Percentiles rank a stretch among this genome's conserved stretches.
Conservation (phyloP, 2,113 vertebrate species). For the Camelus bactrianus region DNA sequence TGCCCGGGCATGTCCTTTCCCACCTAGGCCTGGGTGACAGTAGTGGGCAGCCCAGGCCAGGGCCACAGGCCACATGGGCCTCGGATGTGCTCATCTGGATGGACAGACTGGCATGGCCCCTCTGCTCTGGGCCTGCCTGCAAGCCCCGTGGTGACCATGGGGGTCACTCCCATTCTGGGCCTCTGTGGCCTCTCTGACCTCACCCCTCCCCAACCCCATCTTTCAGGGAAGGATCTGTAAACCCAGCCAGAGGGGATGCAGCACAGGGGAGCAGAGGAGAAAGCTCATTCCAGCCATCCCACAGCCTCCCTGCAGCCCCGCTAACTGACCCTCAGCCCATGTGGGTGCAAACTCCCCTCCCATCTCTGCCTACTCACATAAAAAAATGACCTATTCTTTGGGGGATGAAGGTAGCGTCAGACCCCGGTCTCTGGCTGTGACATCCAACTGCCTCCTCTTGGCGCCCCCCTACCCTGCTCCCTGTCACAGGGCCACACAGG, state of each 20-base stretch:
- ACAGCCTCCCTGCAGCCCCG: fast-evolving
- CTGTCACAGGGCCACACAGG: slow-evolving; percentile 90
- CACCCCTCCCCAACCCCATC: background rate
- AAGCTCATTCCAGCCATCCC: fast-evolving
- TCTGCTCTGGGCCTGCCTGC: background rate
- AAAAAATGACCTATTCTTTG: slow-evolving; percentile 83
- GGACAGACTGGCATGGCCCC: background rate
- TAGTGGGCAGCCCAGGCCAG: fast-evolving
- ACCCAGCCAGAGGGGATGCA: background rate
- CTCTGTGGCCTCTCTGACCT: background rate
- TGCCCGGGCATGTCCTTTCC: fast-evolving
- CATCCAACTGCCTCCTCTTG: slow-evolving; percentile 92
- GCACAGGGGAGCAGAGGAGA: background rate
- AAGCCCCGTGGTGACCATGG: fast-evolving
- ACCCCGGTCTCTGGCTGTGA: slow-evolving; percentile 88
- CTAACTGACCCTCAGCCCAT: too few relatives aligned
- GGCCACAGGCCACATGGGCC: background rate
- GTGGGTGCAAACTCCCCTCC: slow-evolving; percentile 84
- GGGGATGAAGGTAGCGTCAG: slow-evolving; percentile 90
- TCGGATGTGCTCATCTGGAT: fast-evolving
- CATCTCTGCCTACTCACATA: slow-evolving; percentile 87
- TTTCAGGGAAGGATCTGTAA: background rate
- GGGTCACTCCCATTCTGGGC: fast-evolving
- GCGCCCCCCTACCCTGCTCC: slow-evolving; percentile 90
- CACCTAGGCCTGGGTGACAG: background rate